Evolutionary conservation across 2,888 invertebrate species (phyloP), one percentile per base, ranked within the genome.

Genomic region (Dicyrtoma fusca): DNA sequence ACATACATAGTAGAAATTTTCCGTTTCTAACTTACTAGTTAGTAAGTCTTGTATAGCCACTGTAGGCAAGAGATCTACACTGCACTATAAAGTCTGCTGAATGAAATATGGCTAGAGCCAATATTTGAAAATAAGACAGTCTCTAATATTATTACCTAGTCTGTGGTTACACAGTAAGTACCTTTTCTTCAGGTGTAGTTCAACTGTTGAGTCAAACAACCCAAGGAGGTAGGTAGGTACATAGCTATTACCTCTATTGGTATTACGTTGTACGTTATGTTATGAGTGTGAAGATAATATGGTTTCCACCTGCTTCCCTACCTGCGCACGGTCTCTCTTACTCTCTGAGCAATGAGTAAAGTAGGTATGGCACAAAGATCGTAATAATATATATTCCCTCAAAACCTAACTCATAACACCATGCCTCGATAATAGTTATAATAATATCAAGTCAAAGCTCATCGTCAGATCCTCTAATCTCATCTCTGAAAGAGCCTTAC

Each of bases 51-150:
- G n/a, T n/a, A n/a, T n/a, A n/a, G n/a, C n/a, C n/a, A n/a, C n/a
- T n/a, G n/a, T n/a, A n/a, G n/a, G n/a, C n/a, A n/a, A n/a, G n/a
- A n/a, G n/a, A n/a, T n/a, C n/a, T n/a, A n/a, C n/a, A n/a, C n/a
- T n/a, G n/a, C n/a, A 61, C 44, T 42, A 61, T 44, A 61, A 34
- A 61, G 61, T 61, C 61, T 42, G 44, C 42, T 61, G 65, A 65
- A 65, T 65, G 65, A 65, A 53, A 51, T 65, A 65, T 65, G 25
- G 65, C 51, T 17, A 34, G 53, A 53, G 65, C 65, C 65, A 65
- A 65, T 65, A 65, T 65, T 65, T 65, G 65, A 53, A 65, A 65
- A 51, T 51, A 65, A 65, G 51, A 49, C 26, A 13, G 21, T 65
- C 25, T 64, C 34, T 65, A 65, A 26, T 65, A 65, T 65, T 65